Conservation (phyloP, 1,140 invertebrate species). For the Microvelia longipes region DNA sequence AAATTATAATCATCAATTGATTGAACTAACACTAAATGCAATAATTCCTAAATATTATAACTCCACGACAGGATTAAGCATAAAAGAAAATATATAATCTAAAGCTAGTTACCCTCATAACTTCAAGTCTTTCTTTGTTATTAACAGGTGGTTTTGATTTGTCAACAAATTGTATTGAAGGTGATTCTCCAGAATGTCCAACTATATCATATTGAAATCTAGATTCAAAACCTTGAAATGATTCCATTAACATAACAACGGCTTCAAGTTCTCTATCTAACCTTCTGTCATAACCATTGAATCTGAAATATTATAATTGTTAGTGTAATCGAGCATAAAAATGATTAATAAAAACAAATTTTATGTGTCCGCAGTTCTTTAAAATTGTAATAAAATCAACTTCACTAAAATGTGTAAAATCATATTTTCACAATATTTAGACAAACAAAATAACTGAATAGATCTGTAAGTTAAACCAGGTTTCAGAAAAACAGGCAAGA, state of each 20-base stretch:
- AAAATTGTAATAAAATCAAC: too few relatives aligned
- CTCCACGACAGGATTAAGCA: too few relatives aligned
- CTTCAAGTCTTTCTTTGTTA: constrained; percentile 70
- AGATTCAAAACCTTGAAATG: constrained; percentile 73
- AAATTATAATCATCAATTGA: too few relatives aligned
- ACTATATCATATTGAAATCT: constrained; percentile 86
- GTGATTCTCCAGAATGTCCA: constrained; percentile 85
- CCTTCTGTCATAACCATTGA: constrained; percentile 84
- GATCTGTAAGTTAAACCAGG: too few relatives aligned
- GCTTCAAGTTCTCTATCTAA: constrained; percentile 84
- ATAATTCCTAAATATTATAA: too few relatives aligned
- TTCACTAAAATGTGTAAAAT: too few relatives aligned
- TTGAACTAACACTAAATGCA: too few relatives aligned
- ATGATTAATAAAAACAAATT: constrained; percentile 5
- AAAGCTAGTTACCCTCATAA: constrained; percentile 50
- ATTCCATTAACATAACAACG: constrained; percentile 84
- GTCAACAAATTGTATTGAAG: constrained; percentile 55
- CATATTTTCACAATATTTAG: too few relatives aligned
- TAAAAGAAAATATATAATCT: too few relatives aligned
- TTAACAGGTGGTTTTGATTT: constrained; percentile 59
- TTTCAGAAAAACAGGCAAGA: too few relatives aligned
- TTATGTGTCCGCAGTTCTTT: background rate
- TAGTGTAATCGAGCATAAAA: constrained; percentile 1
- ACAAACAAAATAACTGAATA: too few relatives aligned
- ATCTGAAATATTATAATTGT: constrained; percentile 33